Conservation (phyloP, 2,113 vertebrate genomes). For the Otus sunia region DNA sequence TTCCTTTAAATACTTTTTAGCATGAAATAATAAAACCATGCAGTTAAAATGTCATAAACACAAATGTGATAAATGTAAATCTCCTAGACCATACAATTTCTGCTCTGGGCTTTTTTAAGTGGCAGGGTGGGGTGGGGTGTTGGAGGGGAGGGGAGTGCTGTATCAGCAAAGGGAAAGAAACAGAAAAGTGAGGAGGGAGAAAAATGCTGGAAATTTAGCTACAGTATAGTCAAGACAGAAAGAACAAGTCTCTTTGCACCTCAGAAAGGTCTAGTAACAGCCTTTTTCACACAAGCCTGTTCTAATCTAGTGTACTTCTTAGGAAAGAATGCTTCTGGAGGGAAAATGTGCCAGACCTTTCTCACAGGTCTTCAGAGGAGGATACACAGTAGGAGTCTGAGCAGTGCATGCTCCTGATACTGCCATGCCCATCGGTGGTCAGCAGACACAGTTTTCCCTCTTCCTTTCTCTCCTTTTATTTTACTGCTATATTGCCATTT, state of each 20-base stretch:
- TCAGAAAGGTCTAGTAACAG: neutral
- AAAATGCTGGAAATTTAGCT: neutral
- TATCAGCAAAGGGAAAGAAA: neutral
- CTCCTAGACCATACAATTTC: neutral
- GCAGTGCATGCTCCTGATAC: neutral
- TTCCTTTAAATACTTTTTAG: neutral
- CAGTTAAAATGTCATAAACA: neutral
- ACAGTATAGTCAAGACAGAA: neutral
- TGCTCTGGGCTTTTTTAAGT: neutral
- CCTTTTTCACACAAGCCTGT: neutral
- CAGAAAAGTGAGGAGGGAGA: neutral
- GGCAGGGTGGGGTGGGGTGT: neutral
- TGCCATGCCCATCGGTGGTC: neutral
- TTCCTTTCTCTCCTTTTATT: neutral
- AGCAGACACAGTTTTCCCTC: neutral
- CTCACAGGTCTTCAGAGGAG: neutral
- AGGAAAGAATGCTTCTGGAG: neutral
- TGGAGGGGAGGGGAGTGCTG: rapidly evolving
- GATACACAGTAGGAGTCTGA: rapidly evolving
- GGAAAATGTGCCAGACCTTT: neutral
- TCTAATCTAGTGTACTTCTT: neutral
- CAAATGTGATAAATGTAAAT: neutral
- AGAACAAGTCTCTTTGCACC: neutral
- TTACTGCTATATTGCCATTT: neutral
- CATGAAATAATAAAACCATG: neutral